phyloP scores from a whole-genome alignment of 1,140 invertebrate species.

The Nixonia krombeini region DNA sequence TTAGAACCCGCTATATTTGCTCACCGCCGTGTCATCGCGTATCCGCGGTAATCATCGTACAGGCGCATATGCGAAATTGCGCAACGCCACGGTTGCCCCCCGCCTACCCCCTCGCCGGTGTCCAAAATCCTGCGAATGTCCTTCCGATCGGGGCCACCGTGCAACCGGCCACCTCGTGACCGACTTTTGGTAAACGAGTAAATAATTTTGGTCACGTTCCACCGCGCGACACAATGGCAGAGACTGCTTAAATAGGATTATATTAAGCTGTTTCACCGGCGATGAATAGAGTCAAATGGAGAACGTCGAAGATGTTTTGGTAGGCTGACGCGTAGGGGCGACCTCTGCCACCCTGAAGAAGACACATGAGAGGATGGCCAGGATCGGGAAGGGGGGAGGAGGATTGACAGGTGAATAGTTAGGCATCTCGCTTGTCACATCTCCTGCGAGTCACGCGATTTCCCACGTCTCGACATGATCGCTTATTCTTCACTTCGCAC shows the following conservation, averaged over 20 bases:
- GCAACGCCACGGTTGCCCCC: too few species aligned
- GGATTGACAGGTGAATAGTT: conserved; percentile 69
- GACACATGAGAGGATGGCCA: conserved; percentile 46
- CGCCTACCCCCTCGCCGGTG: too few species aligned
- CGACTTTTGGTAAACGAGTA: conserved; percentile 69
- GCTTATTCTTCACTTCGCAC: conserved; percentile 8
- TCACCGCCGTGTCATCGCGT: too few species aligned
- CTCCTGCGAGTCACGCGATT: conserved; percentile 37
- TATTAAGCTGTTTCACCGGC: conserved; percentile 70
- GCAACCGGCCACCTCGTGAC: conserved; percentile 35
- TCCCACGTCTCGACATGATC: conserved; percentile 51
- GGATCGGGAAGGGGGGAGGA: conserved; percentile 44
- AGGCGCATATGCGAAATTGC: too few species aligned
- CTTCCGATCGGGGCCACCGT: conserved; percentile 13
- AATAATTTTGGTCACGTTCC: conserved; percentile 72
- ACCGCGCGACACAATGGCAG: conserved; percentile 53
- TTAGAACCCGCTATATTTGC: too few species aligned
- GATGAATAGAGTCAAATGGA: conserved; percentile 70
- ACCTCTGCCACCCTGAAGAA: conserved; percentile 44
- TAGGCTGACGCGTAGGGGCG: conserved; percentile 59
- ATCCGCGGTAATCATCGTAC: too few species aligned
- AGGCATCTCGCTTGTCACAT: conserved; percentile 43
- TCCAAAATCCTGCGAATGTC: too few species aligned
- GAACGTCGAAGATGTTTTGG: conserved; percentile 69
- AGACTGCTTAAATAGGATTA: conserved; percentile 70